Percentiles rank a stretch among this genome's conserved stretches.
These are phyloP conservation scores for Rhabdomys pumilio DNA, from an alignment of 2,797 vertebrate species.

Conservation along the genomic window DNA sequence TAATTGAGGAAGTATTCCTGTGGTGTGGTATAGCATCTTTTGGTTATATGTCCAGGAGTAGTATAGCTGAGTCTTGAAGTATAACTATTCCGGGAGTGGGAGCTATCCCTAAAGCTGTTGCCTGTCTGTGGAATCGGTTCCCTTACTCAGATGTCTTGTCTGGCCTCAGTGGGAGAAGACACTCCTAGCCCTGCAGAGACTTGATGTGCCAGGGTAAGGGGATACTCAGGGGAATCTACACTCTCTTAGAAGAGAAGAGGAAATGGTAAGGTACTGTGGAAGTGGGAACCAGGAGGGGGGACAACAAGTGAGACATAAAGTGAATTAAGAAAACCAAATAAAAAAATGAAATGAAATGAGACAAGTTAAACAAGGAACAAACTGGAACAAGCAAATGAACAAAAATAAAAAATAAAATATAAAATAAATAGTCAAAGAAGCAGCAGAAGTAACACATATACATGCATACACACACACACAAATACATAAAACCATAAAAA, in stretches of 20 bases:
- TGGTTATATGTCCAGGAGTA: neutral
- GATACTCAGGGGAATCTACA: neutral
- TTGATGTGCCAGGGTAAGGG: neutral
- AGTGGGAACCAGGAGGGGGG: fast-evolving
- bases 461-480: neutral
- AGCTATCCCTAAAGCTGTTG: neutral
- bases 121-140: neutral
- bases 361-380: neutral
- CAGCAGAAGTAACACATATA: neutral
- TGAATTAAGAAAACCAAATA: neutral
- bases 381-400: neutral
- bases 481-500: neutral
- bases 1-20: neutral
- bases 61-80: neutral
- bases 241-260: neutral
- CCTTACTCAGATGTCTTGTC: neutral
- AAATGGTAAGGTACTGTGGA: neutral
- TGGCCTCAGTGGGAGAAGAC: neutral
- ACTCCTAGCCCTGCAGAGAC: neutral
- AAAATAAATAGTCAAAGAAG: neutral
- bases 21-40: neutral
- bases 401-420: neutral
- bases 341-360: neutral
- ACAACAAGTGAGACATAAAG: neutral
- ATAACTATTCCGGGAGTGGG: neutral